Evolutionary conservation across 1,140 invertebrate species (phyloP).

Genomic region (Intoshia linei): DNA sequence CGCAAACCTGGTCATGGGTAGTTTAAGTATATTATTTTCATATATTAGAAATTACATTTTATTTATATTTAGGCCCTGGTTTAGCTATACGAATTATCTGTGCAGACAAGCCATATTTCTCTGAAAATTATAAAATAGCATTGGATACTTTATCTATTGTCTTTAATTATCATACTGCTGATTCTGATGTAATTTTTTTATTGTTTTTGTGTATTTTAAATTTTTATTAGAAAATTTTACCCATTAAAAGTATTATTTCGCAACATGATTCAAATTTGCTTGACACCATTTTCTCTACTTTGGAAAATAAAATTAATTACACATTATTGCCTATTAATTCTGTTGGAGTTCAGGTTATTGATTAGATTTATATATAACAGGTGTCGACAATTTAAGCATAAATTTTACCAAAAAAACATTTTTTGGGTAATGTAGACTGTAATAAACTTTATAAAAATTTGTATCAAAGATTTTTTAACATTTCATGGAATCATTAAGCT

Average conservation of each 20-base stretch:
- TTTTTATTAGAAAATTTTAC: no score
- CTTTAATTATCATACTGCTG: background rate
- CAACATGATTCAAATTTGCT: conserved; percentile 8
- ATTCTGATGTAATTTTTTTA: background rate
- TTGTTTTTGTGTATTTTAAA: background rate
- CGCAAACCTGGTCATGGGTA: background rate
- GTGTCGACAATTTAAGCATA: no score
- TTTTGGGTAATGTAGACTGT: background rate
- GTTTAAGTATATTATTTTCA: background rate
- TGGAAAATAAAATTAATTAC: conserved; percentile 8
- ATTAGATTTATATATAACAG: no score
- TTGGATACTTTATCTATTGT: background rate
- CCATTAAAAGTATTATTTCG: no score
- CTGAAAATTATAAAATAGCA: conserved; percentile 41
- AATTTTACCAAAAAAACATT: background rate
- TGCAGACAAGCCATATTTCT: conserved; percentile 73
- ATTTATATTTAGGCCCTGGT: conserved; percentile 28
- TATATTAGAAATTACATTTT: background rate
- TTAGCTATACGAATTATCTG: conserved; percentile 73
- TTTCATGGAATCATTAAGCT: no score
- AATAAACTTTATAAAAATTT: background rate
- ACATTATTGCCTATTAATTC: conserved; percentile 54
- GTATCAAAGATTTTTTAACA: no score
- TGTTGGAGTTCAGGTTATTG: conserved; percentile 90
- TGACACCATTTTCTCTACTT: conserved; percentile 47